Conservation (phyloP, 2,113 vertebrate species). For the Murina feae region DNA sequence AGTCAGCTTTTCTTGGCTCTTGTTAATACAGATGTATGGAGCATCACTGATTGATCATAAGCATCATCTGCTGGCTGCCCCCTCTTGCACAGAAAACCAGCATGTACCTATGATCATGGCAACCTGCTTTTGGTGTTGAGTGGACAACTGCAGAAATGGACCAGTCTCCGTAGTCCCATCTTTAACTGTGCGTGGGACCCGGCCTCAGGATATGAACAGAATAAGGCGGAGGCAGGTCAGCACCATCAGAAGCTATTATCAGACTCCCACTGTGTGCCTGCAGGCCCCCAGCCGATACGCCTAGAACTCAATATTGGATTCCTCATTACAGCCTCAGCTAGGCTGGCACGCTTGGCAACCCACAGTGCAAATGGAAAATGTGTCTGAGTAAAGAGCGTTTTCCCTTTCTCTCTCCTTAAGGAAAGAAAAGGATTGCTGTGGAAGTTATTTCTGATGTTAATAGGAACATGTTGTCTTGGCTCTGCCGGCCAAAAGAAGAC, state of each 20-base stretch:
- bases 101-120: not conserved
- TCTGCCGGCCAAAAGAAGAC: not conserved
- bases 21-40: not conserved
- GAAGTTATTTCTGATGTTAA: not conserved
- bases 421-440: not conserved
- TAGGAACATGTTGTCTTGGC: not conserved
- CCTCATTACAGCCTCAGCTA: not conserved
- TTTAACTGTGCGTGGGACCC: not conserved
- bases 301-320: not conserved
- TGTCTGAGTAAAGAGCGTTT: not conserved
- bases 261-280: rapidly evolving
- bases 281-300: not conserved
- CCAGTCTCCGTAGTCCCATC: not conserved
- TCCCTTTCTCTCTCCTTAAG: not conserved
- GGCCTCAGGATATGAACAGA: not conserved
- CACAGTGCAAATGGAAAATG: not conserved
- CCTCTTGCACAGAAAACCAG: not conserved
- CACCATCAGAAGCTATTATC: not conserved
- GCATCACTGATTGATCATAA: not conserved
- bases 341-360: not conserved
- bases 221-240: not conserved
- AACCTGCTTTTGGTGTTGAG: not conserved
- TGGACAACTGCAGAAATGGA: not conserved
- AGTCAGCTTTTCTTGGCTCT: not conserved
- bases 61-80: not conserved